Evolutionary conservation across 2,113 vertebrate genomes (phyloP).

Genomic region (Aspidoscelis tigris): DNA sequence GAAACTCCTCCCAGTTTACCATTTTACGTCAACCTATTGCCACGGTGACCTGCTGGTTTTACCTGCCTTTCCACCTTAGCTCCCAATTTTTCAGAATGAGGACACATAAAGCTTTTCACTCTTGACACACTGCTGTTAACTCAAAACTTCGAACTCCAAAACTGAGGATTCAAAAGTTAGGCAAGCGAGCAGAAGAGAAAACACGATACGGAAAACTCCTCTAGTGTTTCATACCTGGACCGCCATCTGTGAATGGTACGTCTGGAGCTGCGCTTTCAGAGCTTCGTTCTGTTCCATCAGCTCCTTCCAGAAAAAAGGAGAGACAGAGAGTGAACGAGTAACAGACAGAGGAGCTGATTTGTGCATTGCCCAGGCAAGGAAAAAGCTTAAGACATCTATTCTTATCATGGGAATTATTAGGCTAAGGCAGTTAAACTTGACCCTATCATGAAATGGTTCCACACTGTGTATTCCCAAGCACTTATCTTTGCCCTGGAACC

Average conservation of each 20-base stretch:
- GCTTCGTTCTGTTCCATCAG: slow-evolving; percentile 91
- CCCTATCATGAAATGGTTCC: neutral
- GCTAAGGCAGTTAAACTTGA: neutral
- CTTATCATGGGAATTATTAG: neutral
- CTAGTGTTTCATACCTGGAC: slow-evolving; percentile 84
- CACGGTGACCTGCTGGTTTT: too few relatives aligned
- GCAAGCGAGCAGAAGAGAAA: neutral
- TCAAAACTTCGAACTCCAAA: neutral
- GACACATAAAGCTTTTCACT: neutral
- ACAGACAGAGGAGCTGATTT: neutral
- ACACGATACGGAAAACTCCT: too few relatives aligned
- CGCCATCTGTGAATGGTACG: slow-evolving; percentile 88
- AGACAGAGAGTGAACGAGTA: neutral
- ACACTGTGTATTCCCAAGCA: neutral
- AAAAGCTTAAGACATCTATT: too few relatives aligned
- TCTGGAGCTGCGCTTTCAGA: slow-evolving; percentile 90
- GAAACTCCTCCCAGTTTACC: too few relatives aligned
- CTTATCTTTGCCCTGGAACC: too few relatives aligned
- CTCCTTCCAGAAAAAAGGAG: slow-evolving; percentile 79
- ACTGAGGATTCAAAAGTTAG: neutral
- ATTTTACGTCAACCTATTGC: too few relatives aligned
- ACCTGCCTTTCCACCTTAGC: too few relatives aligned
- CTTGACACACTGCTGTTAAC: too few relatives aligned
- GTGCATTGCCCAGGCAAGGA: neutral
- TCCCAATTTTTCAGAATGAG: neutral